A percentile compares a stretch with the other conserved stretches of the same genome.
These are phyloP conservation scores for Phorcus lineatus DNA, from an alignment of 2,888 invertebrate species.

Conservation along the genomic window DNA sequence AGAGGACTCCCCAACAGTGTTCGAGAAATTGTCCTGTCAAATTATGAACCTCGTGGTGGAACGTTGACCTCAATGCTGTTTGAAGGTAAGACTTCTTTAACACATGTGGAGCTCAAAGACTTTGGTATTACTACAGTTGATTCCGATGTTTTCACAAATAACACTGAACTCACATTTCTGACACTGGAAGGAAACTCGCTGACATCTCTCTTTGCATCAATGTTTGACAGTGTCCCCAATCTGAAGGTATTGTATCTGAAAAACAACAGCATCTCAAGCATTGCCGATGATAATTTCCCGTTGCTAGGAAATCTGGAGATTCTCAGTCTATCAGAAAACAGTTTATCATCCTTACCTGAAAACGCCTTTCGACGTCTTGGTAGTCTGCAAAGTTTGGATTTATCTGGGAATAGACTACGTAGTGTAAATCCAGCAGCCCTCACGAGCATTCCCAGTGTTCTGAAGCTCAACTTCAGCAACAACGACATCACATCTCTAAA, in stretches of 20 bases:
- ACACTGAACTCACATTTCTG: slow-evolving; percentile 38
- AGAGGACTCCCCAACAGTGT: not conserved
- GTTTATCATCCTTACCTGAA: slow-evolving; percentile 37
- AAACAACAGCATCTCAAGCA: slow-evolving; percentile 20
- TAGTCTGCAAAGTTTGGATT: slow-evolving; percentile 43
- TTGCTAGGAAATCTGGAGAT: slow-evolving; percentile 29
- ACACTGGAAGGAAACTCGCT: slow-evolving; percentile 45
- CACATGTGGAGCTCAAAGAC: not conserved
- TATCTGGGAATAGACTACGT: slow-evolving; percentile 47
- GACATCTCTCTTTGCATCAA: slow-evolving; percentile 41
- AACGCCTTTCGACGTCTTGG: slow-evolving; percentile 41
- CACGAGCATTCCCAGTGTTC: slow-evolving; percentile 36
- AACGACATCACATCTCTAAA: slow-evolving; percentile 39
- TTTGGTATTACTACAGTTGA: not conserved
- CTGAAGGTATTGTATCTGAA: not conserved
- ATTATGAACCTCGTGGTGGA: not conserved
- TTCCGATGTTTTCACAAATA: not conserved
- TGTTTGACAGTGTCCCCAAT: slow-evolving; percentile 42
- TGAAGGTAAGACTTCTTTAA: not conserved
- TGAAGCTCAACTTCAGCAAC: slow-evolving; percentile 31
- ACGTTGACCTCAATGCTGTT: not conserved
- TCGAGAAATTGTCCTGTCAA: not conserved
- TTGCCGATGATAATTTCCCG: not conserved
- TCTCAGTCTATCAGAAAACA: slow-evolving; percentile 50
- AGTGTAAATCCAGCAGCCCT: slow-evolving; percentile 38